Conservation (phyloP, 2,113 vertebrate genomes). For the Patagioenas fasciata region DNA sequence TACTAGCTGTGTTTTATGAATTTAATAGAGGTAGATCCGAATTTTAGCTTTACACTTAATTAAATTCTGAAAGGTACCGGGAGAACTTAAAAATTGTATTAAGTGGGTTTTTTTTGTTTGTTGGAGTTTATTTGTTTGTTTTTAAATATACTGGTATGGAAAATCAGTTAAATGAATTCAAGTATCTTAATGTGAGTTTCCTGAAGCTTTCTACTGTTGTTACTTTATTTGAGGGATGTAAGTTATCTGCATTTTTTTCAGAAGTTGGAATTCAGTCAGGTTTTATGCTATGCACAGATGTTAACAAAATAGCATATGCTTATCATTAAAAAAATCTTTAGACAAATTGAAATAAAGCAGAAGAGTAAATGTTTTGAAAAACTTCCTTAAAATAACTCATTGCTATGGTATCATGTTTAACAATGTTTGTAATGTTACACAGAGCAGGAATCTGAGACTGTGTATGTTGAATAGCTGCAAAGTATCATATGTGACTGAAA, state of each 20-base stretch:
- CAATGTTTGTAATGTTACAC: slow-evolving; percentile 72
- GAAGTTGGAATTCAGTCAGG: slow-evolving; percentile 54
- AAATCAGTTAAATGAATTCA: slow-evolving; percentile 32
- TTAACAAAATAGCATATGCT: slow-evolving; percentile 75
- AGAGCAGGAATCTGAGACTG: slow-evolving; percentile 66
- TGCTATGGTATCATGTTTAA: slow-evolving; percentile 74
- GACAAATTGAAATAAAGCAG: slow-evolving; percentile 84
- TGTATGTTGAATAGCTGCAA: slow-evolving; percentile 49
- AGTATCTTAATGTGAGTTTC: slow-evolving; percentile 16
- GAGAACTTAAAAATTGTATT: neutral
- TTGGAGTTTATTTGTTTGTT: neutral
- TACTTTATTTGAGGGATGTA: slow-evolving; percentile 29
- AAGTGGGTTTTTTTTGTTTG: neutral
- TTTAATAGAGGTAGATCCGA: slow-evolving; percentile 51
- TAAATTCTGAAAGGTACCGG: slow-evolving; percentile 34
- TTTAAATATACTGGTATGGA: neutral
- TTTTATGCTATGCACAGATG: slow-evolving; percentile 64
- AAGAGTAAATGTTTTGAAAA: slow-evolving; percentile 84
- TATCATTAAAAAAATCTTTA: slow-evolving; percentile 81
- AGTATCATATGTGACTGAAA: slow-evolving; percentile 40
- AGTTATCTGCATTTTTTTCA: slow-evolving; percentile 60
- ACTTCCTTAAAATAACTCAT: slow-evolving; percentile 81
- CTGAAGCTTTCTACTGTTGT: slow-evolving; percentile 35
- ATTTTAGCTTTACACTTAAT: slow-evolving; percentile 57
- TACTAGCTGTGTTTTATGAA: slow-evolving; percentile 70